Percentiles rank a stretch among this genome's conserved stretches.
Evolutionary conservation across 2,797 vertebrate species (phyloP).

Genomic region (Crossoptilon crossoptilon): DNA sequence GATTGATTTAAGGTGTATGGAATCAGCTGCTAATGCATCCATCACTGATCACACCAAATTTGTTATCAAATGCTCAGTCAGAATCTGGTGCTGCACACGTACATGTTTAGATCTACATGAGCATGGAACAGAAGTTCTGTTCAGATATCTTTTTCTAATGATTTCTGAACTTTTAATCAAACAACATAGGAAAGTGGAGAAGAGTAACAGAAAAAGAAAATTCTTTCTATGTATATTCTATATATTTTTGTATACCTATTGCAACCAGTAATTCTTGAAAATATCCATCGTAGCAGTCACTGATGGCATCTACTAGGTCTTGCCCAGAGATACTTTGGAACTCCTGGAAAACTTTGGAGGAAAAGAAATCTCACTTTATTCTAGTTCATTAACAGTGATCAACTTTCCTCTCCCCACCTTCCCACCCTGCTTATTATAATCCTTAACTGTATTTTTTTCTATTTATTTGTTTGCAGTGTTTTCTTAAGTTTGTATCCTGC

Average conservation of each 20-base stretch:
- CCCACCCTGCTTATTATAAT: not conserved
- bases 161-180: not conserved
- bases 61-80: not conserved
- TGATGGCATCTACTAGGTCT: conserved; percentile 81
- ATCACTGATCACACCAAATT: not conserved
- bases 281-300: conserved; percentile 81
- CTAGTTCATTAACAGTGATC: not conserved
- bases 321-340: conserved; percentile 84
- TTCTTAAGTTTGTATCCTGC: not conserved
- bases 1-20: not conserved
- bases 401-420: not conserved
- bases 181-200: not conserved
- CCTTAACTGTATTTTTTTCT: not conserved
- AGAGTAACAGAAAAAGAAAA: not conserved
- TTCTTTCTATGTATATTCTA: not conserved
- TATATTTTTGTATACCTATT: conserved; percentile 73
- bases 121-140: not conserved
- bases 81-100: not conserved
- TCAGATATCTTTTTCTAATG: not conserved
- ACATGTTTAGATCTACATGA: not conserved
- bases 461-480: not conserved
- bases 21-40: not conserved
- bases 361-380: not conserved
- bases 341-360: conserved; percentile 82
- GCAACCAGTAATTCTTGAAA: conserved; percentile 82